These are phyloP conservation scores for Lacerta agilis DNA, from an alignment of 2,797 vertebrate species.

Conservation along the genomic window DNA sequence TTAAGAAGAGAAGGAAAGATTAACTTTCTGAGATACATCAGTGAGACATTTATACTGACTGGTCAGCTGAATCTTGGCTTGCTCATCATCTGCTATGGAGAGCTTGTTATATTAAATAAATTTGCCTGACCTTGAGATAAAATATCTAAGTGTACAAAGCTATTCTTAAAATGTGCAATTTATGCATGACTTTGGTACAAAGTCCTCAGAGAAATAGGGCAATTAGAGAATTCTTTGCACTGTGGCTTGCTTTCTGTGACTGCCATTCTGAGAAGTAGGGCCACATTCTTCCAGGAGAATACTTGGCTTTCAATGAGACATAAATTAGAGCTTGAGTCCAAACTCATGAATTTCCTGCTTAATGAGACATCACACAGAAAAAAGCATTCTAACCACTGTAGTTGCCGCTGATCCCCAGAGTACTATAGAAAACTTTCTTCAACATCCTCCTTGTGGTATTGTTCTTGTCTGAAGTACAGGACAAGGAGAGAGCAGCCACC, in stretches of 20 bases:
- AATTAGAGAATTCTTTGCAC: not conserved
- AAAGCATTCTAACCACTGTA: not conserved
- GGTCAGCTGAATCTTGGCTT: constrained; percentile 38
- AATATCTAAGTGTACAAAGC: not conserved
- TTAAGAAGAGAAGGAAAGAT: constrained; percentile 37
- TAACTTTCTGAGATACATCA: constrained; percentile 44
- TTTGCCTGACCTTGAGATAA: constrained; percentile 42
- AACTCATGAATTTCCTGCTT: not conserved
- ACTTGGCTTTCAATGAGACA: not conserved
- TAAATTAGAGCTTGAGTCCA: not conserved
- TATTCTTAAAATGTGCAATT: not conserved
- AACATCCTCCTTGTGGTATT: not conserved
- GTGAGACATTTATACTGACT: constrained; percentile 31
- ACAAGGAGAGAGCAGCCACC: too few species aligned
- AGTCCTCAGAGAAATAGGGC: not conserved
- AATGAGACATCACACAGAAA: not conserved
- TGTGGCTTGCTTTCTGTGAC: not conserved
- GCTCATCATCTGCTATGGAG: constrained; percentile 2
- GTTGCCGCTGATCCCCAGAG: not conserved
- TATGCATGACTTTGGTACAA: not conserved
- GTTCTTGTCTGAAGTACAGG: too few species aligned
- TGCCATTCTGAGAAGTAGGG: not conserved
- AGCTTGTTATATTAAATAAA: constrained; percentile 39
- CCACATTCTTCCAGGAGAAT: not conserved
- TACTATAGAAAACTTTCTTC: not conserved